phyloP scores from a whole-genome alignment of 2,888 invertebrate genomes.

The Bugulina stolonifera region DNA sequence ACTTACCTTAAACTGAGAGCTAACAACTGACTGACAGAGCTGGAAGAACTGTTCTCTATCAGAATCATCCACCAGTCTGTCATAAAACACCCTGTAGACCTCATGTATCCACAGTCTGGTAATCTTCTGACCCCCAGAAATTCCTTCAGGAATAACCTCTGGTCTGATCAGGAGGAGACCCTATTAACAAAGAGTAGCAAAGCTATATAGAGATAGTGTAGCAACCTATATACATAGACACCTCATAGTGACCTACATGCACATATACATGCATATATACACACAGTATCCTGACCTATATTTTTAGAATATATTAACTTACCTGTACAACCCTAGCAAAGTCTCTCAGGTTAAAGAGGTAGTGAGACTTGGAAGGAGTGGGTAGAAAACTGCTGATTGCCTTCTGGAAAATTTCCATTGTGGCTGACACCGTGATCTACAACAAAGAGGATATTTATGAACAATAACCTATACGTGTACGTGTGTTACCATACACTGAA shows the following conservation, averaged over 20 bases:
- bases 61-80: slow-evolving; percentile 45
- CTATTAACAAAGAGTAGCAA: slow-evolving; percentile 31
- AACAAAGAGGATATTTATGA: slow-evolving; percentile 27
- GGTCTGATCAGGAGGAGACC: slow-evolving; percentile 46
- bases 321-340: slow-evolving; percentile 52
- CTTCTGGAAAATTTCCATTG: slow-evolving; percentile 47
- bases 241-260: neutral
- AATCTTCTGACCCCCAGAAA: slow-evolving; percentile 42
- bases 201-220: neutral
- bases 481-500: too few species aligned
- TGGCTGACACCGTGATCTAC: slow-evolving; percentile 49
- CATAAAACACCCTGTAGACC: slow-evolving; percentile 52
- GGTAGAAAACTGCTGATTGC: slow-evolving; percentile 48
- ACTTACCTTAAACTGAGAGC: slow-evolving; percentile 13
- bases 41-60: slow-evolving; percentile 46
- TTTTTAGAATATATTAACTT: too few species aligned
- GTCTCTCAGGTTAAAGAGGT: slow-evolving; percentile 52
- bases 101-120: slow-evolving; percentile 51
- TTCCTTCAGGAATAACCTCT: slow-evolving; percentile 37
- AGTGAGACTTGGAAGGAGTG: slow-evolving; percentile 51
- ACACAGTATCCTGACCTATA: neutral
- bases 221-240: neutral
- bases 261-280: neutral
- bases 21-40: slow-evolving; percentile 43
- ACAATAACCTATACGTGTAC: too few species aligned